These are phyloP conservation scores for Halichoerus grypus DNA, from an alignment of 2,113 vertebrate genomes.

Conservation along the genomic window DNA sequence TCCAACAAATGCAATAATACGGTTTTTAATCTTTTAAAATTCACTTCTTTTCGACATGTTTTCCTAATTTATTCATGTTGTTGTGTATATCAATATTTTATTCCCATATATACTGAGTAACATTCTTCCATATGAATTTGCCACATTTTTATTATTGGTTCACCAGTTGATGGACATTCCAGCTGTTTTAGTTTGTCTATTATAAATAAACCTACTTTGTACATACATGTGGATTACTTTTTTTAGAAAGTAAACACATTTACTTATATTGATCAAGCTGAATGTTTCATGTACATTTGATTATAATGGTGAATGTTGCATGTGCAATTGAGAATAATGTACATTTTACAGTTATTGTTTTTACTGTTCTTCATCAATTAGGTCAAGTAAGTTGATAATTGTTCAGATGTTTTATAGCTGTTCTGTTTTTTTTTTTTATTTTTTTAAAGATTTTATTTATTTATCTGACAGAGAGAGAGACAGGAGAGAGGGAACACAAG, in stretches of 20 bases:
- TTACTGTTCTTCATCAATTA: neutral
- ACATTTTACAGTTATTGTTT: neutral
- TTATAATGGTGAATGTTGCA: neutral
- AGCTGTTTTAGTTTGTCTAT: neutral
- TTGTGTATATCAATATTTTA: neutral
- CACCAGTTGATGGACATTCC: neutral
- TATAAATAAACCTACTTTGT: neutral
- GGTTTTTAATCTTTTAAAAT: neutral
- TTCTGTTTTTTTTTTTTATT: neutral
- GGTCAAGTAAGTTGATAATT: neutral
- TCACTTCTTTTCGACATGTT: neutral
- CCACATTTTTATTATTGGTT: neutral
- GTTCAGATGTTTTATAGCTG: neutral
- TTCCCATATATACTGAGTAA: neutral
- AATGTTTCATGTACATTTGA: neutral
- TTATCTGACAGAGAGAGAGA: no score
- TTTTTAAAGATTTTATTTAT: no score
- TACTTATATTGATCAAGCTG: neutral
- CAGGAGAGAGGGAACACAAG: no score
- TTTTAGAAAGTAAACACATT: neutral
- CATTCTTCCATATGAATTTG: neutral
- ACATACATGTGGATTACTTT: neutral
- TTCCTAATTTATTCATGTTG: neutral
- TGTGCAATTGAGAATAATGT: neutral
- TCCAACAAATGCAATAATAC: neutral